These are phyloP conservation scores for Taeniopygia guttata DNA, from an alignment of 2,797 vertebrate genomes.

Conservation along the genomic window DNA sequence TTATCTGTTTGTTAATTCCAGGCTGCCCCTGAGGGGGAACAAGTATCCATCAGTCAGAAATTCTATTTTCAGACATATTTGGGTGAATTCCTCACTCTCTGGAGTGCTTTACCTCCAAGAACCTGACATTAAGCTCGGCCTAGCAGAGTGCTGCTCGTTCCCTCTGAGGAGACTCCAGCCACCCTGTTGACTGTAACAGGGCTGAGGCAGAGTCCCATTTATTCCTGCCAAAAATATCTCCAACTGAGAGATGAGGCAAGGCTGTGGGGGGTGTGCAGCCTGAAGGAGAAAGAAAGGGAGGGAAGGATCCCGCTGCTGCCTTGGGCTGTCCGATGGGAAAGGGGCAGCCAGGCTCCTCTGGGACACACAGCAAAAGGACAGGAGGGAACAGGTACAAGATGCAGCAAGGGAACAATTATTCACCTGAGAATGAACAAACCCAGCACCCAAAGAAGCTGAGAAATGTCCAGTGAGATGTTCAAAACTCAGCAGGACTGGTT, in stretches of 20 bases:
- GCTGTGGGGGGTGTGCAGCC: not conserved
- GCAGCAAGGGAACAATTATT: not conserved
- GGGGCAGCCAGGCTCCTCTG: not conserved
- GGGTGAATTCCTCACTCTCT: not conserved
- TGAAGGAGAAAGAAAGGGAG: not conserved
- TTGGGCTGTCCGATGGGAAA: fast-evolving
- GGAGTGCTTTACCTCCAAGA: not conserved
- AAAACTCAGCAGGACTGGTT: not conserved
- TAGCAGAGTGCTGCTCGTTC: not conserved
- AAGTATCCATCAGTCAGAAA: not conserved
- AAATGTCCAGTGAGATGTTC: not conserved
- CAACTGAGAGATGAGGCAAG: not conserved
- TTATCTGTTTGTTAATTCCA: not conserved
- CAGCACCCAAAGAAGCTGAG: not conserved
- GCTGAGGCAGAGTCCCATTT: slow-evolving; percentile 6
- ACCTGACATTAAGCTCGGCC: fast-evolving
- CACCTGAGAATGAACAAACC: not conserved
- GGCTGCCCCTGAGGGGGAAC: not conserved
- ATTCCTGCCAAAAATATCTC: slow-evolving; percentile 25
- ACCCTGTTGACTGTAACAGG: not conserved
- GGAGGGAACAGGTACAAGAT: not conserved
- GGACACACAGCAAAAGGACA: fast-evolving
- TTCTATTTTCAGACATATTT: not conserved
- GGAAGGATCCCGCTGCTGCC: not conserved
- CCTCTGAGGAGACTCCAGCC: not conserved